Conservation (phyloP, 2,888 invertebrate genomes). For the Melanchra persicariae region DNA sequence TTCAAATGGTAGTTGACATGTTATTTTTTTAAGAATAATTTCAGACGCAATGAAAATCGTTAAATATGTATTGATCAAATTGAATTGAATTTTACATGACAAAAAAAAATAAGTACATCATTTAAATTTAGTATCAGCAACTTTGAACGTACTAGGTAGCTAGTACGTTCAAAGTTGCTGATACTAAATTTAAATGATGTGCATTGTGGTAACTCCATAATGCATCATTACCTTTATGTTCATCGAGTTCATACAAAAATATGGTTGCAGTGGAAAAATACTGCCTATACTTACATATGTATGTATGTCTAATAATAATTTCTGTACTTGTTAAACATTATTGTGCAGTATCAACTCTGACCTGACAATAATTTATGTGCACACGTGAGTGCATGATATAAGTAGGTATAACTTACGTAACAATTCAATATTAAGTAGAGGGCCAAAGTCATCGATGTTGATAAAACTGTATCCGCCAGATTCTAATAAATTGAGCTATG, state of each 20-base stretch:
- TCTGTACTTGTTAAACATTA: slow-evolving; percentile 24
- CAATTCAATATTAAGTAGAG: not conserved
- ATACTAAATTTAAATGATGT: not conserved
- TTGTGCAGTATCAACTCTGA: slow-evolving; percentile 43
- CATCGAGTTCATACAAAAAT: slow-evolving; percentile 3
- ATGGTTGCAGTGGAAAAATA: slow-evolving; percentile 32
- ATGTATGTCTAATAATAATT: slow-evolving; percentile 5
- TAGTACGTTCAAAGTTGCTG: not conserved
- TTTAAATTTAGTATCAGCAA: not conserved
- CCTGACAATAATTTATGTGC: slow-evolving; percentile 33
- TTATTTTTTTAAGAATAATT: too few species aligned
- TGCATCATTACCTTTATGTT: slow-evolving; percentile 17
- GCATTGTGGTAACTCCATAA: slow-evolving; percentile 3
- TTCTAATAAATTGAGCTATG: too few species aligned
- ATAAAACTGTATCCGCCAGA: too few species aligned
- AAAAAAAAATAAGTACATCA: too few species aligned
- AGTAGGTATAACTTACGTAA: not conserved
- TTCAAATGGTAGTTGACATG: too few species aligned
- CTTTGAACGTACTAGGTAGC: not conserved
- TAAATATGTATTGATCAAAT: too few species aligned
- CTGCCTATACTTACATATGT: not conserved
- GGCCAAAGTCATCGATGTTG: too few species aligned
- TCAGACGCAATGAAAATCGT: too few species aligned
- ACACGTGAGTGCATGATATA: not conserved
- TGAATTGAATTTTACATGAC: too few species aligned